These are phyloP conservation scores for Bursaphelenchus okinawaensis DNA, from an alignment of 2,888 invertebrate genomes.

Conservation along the genomic window DNA sequence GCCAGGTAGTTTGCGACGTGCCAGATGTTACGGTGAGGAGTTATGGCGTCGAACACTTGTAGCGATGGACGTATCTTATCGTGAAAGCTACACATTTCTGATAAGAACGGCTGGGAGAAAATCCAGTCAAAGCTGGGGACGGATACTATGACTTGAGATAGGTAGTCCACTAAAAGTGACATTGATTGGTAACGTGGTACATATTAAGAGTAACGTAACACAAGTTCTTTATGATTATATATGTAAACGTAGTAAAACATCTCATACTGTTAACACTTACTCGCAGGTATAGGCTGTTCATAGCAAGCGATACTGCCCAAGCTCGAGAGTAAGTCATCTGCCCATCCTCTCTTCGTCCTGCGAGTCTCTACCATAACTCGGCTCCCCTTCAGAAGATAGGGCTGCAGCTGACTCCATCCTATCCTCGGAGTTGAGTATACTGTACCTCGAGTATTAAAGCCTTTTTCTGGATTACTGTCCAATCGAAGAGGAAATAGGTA, in stretches of 20 bases:
- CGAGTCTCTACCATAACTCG: constrained; percentile 34
- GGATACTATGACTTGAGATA: constrained; percentile 48
- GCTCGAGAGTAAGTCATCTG: constrained; percentile 47
- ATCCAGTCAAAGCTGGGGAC: constrained; percentile 36
- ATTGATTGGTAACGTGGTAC: not conserved
- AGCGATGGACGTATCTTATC: constrained; percentile 29
- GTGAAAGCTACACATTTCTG: constrained; percentile 43
- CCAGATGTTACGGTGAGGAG: constrained; percentile 42
- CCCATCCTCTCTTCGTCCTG: constrained; percentile 34
- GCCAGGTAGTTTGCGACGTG: constrained; percentile 47
- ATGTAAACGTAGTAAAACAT: constrained; percentile 7
- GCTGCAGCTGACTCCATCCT: constrained; percentile 48
- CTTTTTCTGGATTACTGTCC: constrained; percentile 53
- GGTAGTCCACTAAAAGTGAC: constrained; percentile 49
- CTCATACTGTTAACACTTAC: constrained; percentile 16
- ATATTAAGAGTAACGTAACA: not conserved
- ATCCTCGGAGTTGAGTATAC: constrained; percentile 41
- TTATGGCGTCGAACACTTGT: constrained; percentile 29
- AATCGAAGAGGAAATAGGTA: constrained; percentile 23
- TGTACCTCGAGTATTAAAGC: constrained; percentile 55
- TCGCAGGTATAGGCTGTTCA: constrained; percentile 49
- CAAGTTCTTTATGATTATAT: not conserved
- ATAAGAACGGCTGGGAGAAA: constrained; percentile 37
- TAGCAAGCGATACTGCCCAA: constrained; percentile 50
- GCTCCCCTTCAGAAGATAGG: constrained; percentile 33